These are phyloP conservation scores for Drosophila elegans DNA, from an alignment of 1,140 invertebrate species.

Conservation along the genomic window DNA sequence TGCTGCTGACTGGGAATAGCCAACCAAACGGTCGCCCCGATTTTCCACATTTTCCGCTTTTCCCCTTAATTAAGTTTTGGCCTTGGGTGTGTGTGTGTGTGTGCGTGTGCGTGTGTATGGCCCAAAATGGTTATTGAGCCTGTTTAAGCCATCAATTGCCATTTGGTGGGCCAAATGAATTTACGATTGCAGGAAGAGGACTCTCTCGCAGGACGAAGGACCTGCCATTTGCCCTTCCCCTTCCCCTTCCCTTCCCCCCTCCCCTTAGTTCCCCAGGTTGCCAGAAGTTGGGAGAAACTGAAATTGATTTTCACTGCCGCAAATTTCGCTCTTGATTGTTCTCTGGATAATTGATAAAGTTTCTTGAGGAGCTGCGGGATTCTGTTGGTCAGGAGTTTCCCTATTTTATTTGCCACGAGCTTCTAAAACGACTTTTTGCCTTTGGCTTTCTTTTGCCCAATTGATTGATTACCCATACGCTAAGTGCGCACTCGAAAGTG, in stretches of 20 bases:
- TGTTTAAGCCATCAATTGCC: constrained; percentile 58
- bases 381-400: not conserved
- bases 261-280: not conserved
- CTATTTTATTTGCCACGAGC: not conserved
- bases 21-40: not conserved
- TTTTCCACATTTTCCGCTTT: not conserved
- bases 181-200: constrained; percentile 38
- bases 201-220: not conserved
- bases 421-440: constrained; percentile 10
- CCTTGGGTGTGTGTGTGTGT: not conserved
- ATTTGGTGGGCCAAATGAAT: constrained; percentile 53
- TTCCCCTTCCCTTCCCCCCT: too few relatives aligned
- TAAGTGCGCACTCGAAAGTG: not conserved
- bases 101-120: constrained; percentile 9
- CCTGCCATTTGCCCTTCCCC: not conserved
- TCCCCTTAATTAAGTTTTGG: constrained; percentile 28
- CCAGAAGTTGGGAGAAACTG: constrained; percentile 33
- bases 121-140: constrained; percentile 42
- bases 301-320: constrained; percentile 37
- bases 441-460: constrained; percentile 5
- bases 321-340: constrained; percentile 13
- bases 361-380: constrained; percentile 18
- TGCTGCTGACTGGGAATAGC: constrained; percentile 13
- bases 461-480: constrained; percentile 13
- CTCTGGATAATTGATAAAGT: constrained; percentile 33